Evolutionary conservation across 1,140 invertebrate genomes (phyloP).

Genomic region (Scylla paramamosain): DNA sequence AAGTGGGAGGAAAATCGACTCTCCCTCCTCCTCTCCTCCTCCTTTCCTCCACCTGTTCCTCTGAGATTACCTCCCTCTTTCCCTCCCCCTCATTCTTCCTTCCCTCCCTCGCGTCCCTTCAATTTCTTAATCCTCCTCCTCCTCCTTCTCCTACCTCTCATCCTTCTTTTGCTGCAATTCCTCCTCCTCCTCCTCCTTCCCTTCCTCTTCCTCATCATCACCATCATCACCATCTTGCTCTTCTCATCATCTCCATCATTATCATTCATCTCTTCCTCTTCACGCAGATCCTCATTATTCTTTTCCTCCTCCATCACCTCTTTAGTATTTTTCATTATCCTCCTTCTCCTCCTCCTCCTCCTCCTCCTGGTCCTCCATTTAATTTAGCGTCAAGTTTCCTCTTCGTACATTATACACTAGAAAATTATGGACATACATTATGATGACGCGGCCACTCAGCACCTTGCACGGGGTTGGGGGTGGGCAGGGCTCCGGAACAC

Average conservation of each 20-base stretch:
- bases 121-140: background rate
- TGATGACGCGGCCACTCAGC: background rate
- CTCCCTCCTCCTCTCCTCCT: background rate
- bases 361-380: background rate
- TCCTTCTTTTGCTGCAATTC: background rate
- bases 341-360: conserved; percentile 7
- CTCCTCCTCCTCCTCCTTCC: background rate
- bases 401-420: background rate
- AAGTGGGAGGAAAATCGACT: background rate
- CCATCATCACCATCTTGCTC: background rate
- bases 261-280: background rate
- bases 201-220: background rate
- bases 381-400: background rate
- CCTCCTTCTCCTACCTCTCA: background rate
- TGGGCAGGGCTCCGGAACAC: no score
- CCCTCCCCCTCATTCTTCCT: background rate
- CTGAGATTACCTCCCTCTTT: background rate
- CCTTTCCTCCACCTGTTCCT: background rate
- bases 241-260: background rate
- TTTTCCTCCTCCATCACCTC: background rate
- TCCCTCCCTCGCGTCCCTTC: background rate
- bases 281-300: background rate
- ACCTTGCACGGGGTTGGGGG: no score
- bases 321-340: background rate
- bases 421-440: background rate